Base-by-base conservation (phyloP, 2,888 invertebrate genomes). In the Cyclophora albipunctata region DNA sequence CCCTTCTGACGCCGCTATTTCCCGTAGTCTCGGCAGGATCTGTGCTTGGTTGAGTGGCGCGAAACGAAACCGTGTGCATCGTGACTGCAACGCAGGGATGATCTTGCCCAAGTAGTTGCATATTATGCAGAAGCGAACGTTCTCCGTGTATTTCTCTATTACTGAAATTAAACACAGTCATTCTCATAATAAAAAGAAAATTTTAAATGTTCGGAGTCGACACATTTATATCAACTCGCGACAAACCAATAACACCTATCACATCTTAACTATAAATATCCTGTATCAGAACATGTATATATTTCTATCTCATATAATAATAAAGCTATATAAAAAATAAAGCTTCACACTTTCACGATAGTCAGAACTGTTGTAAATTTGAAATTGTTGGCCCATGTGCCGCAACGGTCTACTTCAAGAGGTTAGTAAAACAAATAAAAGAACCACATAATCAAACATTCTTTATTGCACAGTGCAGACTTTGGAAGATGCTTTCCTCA, bases 51-150 rank as follows among this genome's bases (percentile, higher is more conserved):
- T 91, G 3, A 99, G 87, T 3, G 98, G 98, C 3, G 97, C 98
- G 84, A 99, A 99, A 44, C 98, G 91, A 75, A 99, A 99, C 52
- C 98, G 91, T 0, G 98, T 99, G 81, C 99, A 99, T 64, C 99
- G 91, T 7, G 99, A 99, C 84, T 99, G 99, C 49, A 99, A 90
- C 3, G 99, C 99, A 7, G 99, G 99, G 67, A 98, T 99, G 56
- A 99, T 98, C 90, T 99, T 99, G 66, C 97, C 96, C 63, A 99
- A 86, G 84, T 99, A 99, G 84, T 99, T 99, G 85, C 99, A 98
- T 70, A 99, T 99, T 53, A 99, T 94, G 79, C 99, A 99, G 82
- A 99, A 99, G 5, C 99, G 90, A 3, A 98, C 97, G 81, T 99
- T 99, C 62, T 98, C 98, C 6, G 99, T 99, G 78, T 97, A 99